Evolutionary conservation across 2,888 invertebrate genomes (phyloP).

Genomic region (Brachyptera risi): DNA sequence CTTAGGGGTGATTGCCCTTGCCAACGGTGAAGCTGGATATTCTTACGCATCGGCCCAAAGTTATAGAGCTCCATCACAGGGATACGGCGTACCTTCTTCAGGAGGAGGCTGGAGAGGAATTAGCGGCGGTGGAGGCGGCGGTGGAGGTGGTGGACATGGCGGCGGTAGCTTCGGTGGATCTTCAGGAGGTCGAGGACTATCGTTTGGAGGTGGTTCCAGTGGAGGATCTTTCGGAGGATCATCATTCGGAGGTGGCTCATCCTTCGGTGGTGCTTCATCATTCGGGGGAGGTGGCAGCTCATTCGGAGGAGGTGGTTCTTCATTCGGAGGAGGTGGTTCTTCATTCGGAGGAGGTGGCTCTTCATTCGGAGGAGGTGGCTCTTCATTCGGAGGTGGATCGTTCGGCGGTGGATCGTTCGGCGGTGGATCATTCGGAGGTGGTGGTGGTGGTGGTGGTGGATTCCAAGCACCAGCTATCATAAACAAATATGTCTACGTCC

Average conservation of each 20-base stretch:
- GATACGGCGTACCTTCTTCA: neutral
- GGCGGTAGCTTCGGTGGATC: constrained; percentile 12
- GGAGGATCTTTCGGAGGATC: neutral
- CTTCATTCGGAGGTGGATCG: neutral
- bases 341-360: neutral
- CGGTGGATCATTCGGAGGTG: neutral
- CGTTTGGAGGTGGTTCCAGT: constrained; percentile 3
- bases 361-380: neutral
- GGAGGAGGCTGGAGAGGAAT: constrained; percentile 24
- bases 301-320: constrained; percentile 39
- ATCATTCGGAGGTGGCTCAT: constrained; percentile 38
- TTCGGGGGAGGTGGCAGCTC: constrained; percentile 36
- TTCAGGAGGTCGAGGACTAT: constrained; percentile 23
- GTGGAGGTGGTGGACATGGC: constrained; percentile 37
- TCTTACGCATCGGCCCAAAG: constrained; percentile 29
- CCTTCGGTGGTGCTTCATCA: constrained; percentile 38
- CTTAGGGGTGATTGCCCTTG: constrained; percentile 38
- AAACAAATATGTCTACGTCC: constrained; percentile 85
- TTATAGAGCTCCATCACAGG: constrained; percentile 28
- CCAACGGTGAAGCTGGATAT: constrained; percentile 37
- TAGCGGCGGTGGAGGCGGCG: constrained; percentile 39
- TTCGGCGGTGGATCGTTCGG: neutral
- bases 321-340: constrained; percentile 30
- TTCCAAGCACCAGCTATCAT: constrained; percentile 51
- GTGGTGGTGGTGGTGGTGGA: constrained; percentile 14